Evolutionary conservation across 2,113 vertebrate genomes (phyloP), one percentile per base, ranked within the genome.

Genomic region (Cyphomyrus discorhynchus): DNA sequence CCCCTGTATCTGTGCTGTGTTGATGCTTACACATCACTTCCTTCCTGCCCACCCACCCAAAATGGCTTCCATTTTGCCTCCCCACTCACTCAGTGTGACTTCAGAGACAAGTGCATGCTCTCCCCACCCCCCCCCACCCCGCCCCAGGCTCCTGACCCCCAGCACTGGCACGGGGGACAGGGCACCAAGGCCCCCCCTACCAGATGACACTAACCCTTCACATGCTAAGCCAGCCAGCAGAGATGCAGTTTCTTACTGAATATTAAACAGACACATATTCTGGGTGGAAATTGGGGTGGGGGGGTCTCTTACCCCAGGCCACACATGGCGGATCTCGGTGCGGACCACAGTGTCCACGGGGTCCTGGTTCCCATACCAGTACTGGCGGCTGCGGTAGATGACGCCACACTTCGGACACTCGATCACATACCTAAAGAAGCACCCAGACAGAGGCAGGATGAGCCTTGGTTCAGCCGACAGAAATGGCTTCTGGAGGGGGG

Each of bases 331-430:
- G 91, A 99, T 99, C 95, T 99, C 98, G 19, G 98, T 99, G 90
- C 98, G 96, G 91, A 99, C 98, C 90, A 99, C 97, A 0, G 98
- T 99, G 93, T 99, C 98, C 92, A 99, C 98, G n/a, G 98, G 98
- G 93, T 99, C 98, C 91, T 99, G 98, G 95, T 99, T 99, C 82
- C 98, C 98, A 93, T 98, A 99, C 98, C 98, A 99, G 94, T 98
- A 99, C 93, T 99, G 98, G 15, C 98, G 96, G 94, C 98, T 99
- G 89, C 98, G 94, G 92, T 99, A 99, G 93, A 99, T 98, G 92
- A 99, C 98, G 0, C 96, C 97, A 0, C 98, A 99, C 94, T 97
- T 97, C 50, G 98, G 97, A 92, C 98, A 99, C 92, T 99, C 98
- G 0, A 99, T 99, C 90, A 99, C 98, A 0, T 99, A 99, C 31